phyloP scores from a whole-genome alignment of 2,797 vertebrate genomes.

The Macroramphosus scolopax region DNA sequence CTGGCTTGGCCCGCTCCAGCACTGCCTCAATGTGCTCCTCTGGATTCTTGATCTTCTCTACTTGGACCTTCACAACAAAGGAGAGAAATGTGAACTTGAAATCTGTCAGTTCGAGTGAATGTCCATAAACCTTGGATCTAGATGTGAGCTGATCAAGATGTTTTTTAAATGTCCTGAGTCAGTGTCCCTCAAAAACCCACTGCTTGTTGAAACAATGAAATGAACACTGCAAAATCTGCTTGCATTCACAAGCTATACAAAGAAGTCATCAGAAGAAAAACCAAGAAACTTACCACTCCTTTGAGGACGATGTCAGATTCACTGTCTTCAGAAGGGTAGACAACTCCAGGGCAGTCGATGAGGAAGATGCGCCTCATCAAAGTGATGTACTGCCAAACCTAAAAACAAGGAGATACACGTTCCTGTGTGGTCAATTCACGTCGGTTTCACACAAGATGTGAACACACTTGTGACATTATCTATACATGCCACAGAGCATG shows the following conservation, averaged over 20 bases:
- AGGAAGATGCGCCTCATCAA: constrained; percentile 96
- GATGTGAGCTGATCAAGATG: too few relatives aligned
- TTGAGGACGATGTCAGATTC: constrained; percentile 96
- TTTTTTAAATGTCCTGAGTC: too few relatives aligned
- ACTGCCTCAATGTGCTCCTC: constrained; percentile 92
- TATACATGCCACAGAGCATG: too few relatives aligned
- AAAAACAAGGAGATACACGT: background rate
- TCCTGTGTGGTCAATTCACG: background rate
- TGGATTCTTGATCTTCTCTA: constrained; percentile 95
- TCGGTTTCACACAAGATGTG: too few relatives aligned
- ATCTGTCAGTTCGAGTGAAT: too few relatives aligned
- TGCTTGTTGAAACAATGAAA: too few relatives aligned
- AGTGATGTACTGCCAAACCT: constrained; percentile 99
- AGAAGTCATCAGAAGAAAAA: background rate
- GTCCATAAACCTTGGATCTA: too few relatives aligned
- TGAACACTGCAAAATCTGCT: too few relatives aligned
- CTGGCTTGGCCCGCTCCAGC: constrained; percentile 91
- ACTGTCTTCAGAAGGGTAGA: constrained; percentile 95
- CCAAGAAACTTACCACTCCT: constrained; percentile 87
- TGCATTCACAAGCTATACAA: too few relatives aligned
- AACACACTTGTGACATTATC: too few relatives aligned
- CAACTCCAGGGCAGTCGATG: constrained; percentile 96
- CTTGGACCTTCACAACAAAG: constrained; percentile 85
- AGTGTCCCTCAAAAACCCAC: too few relatives aligned
- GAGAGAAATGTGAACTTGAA: too few relatives aligned